Base-by-base conservation (phyloP, 2,888 invertebrate genomes). In the Platypus cylindrus region DNA sequence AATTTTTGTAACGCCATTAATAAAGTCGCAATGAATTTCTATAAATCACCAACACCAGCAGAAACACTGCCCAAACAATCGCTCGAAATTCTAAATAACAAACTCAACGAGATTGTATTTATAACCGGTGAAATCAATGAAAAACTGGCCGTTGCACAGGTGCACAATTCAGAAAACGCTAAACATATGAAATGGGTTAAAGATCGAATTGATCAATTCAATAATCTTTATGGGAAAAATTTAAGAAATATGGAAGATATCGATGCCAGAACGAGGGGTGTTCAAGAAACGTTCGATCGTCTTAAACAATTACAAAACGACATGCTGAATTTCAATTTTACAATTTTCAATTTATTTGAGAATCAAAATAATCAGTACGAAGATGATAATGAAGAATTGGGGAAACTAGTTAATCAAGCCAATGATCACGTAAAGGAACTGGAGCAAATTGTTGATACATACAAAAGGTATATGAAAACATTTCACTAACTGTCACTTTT, bases 381-480 rank as follows among this genome's bases (percentile, higher is more conserved):
- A 27, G 38, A 44, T 8, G 40, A 46, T 7, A 45, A 38, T 12
- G 38, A 40, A 15, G 59, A 58, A 17, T 53, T 69, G 7, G 53
- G 56, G 17, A 63, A 65, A 43, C 62, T 61, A 28, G 51, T 65
- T 29, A 55, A 32, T n/a, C 40, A 30, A n/a, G 64, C 75, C 1
- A 63, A 62, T 3, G 67, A 65, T 0, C 64, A 71, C 25, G 59
- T 68, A 9, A 54, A 59, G n/a, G 57, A 65, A 2, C 65, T 68
- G 12, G 56, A 65, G 31, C 61, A 60, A 17, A 61, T 67, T 46
- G 56, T 71, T n/a, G 57, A 62, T 2, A 58, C 64, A 11, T 52
- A 55, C 32, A 48, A 53, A 37, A 51, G 47, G 56, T 55, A 45
- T 43, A 44, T 40, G 7, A 22, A 15, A 12, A 9, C 9, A 26